Evolutionary conservation across 1,140 invertebrate species (phyloP).

Genomic region (Drosophila tsacasi): DNA sequence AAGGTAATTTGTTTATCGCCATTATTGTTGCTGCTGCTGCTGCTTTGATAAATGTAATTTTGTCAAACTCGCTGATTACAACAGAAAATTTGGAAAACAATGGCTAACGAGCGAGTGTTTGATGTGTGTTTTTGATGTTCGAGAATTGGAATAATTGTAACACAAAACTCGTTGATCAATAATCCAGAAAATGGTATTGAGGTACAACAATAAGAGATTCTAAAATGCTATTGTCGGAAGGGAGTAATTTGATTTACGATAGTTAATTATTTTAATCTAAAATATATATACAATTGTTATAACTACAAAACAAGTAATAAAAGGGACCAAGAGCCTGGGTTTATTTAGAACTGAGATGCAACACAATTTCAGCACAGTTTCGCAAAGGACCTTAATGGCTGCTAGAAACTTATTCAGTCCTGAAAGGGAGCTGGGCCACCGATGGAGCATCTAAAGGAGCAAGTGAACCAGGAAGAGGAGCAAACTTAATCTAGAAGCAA

Average conservation of each 20-base stretch:
- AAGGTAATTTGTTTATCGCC: constrained; percentile 80
- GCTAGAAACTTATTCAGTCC: not conserved
- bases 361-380: not conserved
- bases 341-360: not conserved
- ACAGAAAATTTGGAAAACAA: constrained; percentile 39
- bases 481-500: constrained; percentile 69
- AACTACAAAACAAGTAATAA: not conserved
- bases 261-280: not conserved
- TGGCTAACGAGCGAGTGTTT: constrained; percentile 58
- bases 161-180: not conserved
- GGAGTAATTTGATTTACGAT: too few relatives aligned
- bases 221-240: not conserved
- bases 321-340: too few relatives aligned
- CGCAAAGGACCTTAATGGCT: constrained; percentile 1
- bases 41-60: constrained; percentile 79
- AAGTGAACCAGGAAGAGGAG: constrained; percentile 8
- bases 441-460: constrained; percentile 6
- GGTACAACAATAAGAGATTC: not conserved
- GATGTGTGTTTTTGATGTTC: constrained; percentile 32
- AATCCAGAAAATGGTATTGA: not conserved
- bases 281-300: not conserved
- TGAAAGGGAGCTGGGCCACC: not conserved
- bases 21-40: constrained; percentile 19
- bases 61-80: constrained; percentile 71
- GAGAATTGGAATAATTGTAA: not conserved